Evolutionary conservation across 2,888 invertebrate species (phyloP), one percentile per base, ranked within the genome.

Genomic region (Spilosoma lubricipeda): DNA sequence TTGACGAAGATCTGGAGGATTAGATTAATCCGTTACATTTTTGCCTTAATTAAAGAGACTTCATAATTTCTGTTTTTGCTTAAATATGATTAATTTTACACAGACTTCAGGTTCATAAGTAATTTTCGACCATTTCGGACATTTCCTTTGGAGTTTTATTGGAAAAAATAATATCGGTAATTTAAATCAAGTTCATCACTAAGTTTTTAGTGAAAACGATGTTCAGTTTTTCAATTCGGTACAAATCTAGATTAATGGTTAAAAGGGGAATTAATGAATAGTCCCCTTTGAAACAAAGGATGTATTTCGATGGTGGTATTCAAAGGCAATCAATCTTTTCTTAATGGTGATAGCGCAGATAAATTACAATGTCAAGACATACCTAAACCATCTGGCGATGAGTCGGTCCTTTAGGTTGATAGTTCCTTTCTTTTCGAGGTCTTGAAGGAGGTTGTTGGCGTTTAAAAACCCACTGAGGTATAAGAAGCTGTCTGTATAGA

Each of bases 401-500:
- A 96, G 86, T 85, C 96, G 95, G 77, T 92, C 92, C 82, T 92
- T 94, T 71, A 96, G 89, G 79, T 96, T 93, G 75, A 96, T 95
- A 1, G 92, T 93, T 23, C 95, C 94, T 82, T 93, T 94, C 75
- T 88, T 93, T 74, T 96, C 94, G 48, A 97, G 89, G 78, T 96
- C 96, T 77, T 93, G 92, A 3, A 96, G 88, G 0, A 97, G 90
- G 68, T 96, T 94, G 87, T 95, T 92, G 0, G 96, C 96, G 82
- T 96, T 96, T 30, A 97, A 86, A 75, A 97, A 95, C 1, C 97
- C 97, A 80, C 97, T 97, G 27, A 97, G 90, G 76, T 97, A 93
- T 27, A 97, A 90, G 83, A 97, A 97, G 68, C 96, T 95, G 87
- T 97, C 97, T 0, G 97, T 97, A 87, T 97, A 97, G 30, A 97